These are phyloP conservation scores for Lacerta viridis DNA, from an alignment of 2,797 vertebrate genomes.

Conservation along the genomic window DNA sequence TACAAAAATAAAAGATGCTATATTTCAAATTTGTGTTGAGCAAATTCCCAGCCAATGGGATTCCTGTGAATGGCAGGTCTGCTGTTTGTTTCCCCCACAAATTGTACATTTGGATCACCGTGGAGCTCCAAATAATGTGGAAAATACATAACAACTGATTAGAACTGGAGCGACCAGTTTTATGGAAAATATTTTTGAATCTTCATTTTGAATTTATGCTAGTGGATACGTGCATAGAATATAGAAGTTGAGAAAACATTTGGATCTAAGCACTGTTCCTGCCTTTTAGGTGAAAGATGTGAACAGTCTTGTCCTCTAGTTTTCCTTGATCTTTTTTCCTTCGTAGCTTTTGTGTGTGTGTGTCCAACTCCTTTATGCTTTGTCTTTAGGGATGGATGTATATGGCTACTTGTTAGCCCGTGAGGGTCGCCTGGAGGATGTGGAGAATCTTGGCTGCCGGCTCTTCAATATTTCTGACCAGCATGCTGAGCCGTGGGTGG, in stretches of 20 bases:
- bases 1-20: neutral
- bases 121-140: neutral
- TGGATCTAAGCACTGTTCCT: neutral
- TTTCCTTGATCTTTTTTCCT: neutral
- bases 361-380: accelerated
- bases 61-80: neutral
- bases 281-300: neutral
- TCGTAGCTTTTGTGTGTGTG: neutral
- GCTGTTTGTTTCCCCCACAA: neutral
- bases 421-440: slow-evolving; percentile 97
- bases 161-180: neutral
- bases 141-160: neutral
- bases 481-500: slow-evolving; percentile 98
- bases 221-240: no score
- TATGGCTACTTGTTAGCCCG: slow-evolving; percentile 97
- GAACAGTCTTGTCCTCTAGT: no score
- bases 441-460: slow-evolving; percentile 96
- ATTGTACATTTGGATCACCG: neutral
- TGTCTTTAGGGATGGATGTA: slow-evolving; percentile 93
- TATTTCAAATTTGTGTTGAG: neutral
- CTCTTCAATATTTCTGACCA: slow-evolving; percentile 99
- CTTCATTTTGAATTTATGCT: neutral
- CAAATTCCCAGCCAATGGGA: neutral
- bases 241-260: neutral
- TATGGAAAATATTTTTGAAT: neutral